These are phyloP conservation scores for Chloropsis hardwickii DNA, from an alignment of 2,113 vertebrate species.

Conservation along the genomic window DNA sequence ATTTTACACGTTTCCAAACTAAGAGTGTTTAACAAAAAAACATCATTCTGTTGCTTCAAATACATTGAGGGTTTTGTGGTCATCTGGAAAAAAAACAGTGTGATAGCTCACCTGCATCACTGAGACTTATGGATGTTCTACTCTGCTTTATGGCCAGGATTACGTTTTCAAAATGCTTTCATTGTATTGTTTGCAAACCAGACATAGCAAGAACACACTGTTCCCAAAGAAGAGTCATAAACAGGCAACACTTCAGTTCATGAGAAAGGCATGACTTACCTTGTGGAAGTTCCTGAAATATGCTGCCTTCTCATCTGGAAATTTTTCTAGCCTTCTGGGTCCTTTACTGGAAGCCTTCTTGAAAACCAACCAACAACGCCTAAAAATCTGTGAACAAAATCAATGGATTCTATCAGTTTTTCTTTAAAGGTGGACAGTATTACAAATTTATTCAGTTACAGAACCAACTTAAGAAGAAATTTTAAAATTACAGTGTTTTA, in stretches of 20 bases:
- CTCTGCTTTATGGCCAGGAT: background rate
- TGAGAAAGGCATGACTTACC: conserved; percentile 65
- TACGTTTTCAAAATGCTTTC: background rate
- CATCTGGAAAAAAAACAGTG: background rate
- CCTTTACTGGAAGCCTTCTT: conserved; percentile 99
- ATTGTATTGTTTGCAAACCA: background rate
- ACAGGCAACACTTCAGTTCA: background rate
- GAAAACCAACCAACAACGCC: conserved; percentile 97
- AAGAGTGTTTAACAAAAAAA: background rate
- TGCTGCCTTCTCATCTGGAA: conserved; percentile 97
- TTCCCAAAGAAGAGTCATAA: background rate
- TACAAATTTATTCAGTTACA: background rate
- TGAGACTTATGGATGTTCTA: background rate
- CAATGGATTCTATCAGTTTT: background rate
- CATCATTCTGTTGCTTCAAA: background rate
- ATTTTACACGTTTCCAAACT: background rate
- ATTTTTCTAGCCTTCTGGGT: conserved; percentile 93
- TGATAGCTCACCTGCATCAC: background rate
- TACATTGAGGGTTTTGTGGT: background rate
- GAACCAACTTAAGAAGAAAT: background rate
- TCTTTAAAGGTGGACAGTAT: background rate
- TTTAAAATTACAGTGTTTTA: background rate
- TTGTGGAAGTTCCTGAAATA: conserved; percentile 98
- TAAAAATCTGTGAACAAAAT: conserved; percentile 88
- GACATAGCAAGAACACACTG: background rate